Conservation (phyloP, 2,113 vertebrate genomes). For the Dunckerocampus dactyliophorus region DNA sequence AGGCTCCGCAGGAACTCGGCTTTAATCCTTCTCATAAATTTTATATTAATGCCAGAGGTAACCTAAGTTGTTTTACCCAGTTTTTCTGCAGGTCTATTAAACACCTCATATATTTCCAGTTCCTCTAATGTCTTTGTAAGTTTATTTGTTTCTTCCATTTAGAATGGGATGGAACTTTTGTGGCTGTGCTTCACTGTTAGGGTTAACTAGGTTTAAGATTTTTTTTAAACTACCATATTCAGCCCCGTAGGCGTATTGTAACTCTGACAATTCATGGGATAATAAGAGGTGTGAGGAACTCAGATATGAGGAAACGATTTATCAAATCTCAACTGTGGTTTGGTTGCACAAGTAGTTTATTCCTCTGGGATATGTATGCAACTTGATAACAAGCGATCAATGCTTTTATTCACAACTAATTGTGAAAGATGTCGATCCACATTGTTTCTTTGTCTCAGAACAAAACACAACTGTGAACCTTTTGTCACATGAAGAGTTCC, state of each 20-base stretch:
- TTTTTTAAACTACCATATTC: conserved; percentile 37
- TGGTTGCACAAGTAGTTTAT: conserved; percentile 37
- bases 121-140: no score
- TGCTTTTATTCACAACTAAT: conserved; percentile 51
- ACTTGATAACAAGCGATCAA: conserved; percentile 47
- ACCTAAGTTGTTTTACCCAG: conserved; percentile 62
- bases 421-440: conserved; percentile 49
- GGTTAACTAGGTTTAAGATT: conserved; percentile 15
- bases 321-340: conserved; percentile 41
- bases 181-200: conserved; percentile 37
- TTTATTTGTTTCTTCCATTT: no score
- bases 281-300: conserved; percentile 61
- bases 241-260: conserved; percentile 63
- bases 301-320: conserved; percentile 26
- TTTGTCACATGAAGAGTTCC: conserved; percentile 22
- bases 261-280: conserved; percentile 59
- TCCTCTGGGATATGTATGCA: conserved; percentile 51
- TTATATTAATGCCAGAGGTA: conserved; percentile 71
- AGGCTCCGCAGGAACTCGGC: conserved; percentile 60
- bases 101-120: conserved; percentile 53
- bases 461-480: conserved; percentile 8
- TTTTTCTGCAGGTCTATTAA: conserved; percentile 62
- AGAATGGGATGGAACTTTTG: no score
- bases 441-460: conserved; percentile 19
- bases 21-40: conserved; percentile 69